Percentiles rank a stretch among this genome's conserved stretches.
Evolutionary conservation across 2,113 vertebrate species (phyloP).

Genomic region (Solea solea): DNA sequence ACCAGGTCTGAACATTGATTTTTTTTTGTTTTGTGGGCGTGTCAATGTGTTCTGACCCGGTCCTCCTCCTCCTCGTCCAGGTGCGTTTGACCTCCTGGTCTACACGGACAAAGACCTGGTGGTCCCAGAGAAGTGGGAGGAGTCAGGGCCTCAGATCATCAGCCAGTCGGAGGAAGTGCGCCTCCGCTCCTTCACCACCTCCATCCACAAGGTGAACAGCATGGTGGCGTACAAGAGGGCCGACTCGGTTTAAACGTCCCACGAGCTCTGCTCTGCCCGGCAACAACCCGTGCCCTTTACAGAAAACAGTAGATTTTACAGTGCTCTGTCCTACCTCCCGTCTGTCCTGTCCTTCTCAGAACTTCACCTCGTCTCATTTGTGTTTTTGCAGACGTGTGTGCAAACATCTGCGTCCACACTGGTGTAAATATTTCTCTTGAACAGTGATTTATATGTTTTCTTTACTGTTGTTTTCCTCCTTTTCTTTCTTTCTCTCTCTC

Average conservation of each 20-base stretch:
- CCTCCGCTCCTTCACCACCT: conserved; percentile 93
- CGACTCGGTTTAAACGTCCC: conserved; percentile 68
- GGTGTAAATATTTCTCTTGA: conserved; percentile 63
- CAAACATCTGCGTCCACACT: neutral
- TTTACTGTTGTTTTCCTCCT: neutral
- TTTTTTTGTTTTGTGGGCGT: neutral
- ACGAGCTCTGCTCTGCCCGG: neutral
- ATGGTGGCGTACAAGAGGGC: conserved; percentile 91
- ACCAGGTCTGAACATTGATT: neutral
- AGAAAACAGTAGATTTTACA: conserved; percentile 12
- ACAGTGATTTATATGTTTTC: conserved; percentile 14
- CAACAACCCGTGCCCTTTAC: conserved; percentile 1
- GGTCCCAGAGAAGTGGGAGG: conserved; percentile 96
- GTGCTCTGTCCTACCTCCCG: conserved; percentile 15
- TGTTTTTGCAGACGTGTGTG: neutral
- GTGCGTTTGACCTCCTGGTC: conserved; percentile 95
- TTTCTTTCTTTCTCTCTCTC: neutral
- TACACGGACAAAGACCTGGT: conserved; percentile 94
- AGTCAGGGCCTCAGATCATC: conserved; percentile 93
- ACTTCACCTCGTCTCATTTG: neutral
- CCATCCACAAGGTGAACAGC: conserved; percentile 95
- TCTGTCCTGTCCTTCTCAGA: neutral
- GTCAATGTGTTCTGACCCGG: neutral
- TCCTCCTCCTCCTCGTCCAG: conserved; percentile 68
- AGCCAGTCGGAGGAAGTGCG: conserved; percentile 93